Conservation (phyloP, 92 coral and sea anemone genomes). For the Heteractis magnifica region DNA sequence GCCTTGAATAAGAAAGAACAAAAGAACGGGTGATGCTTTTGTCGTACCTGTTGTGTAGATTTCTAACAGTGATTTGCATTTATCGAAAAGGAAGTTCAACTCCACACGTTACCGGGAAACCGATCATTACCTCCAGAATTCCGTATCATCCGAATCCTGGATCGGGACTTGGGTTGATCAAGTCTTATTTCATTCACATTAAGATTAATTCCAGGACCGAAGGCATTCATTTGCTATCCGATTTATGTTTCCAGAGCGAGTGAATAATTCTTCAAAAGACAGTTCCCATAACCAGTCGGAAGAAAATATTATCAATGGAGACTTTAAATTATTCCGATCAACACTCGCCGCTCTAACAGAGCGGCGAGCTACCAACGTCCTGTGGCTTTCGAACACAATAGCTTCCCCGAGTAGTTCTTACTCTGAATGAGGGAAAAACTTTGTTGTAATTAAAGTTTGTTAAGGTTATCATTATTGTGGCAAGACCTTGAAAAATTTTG, state of each 20-base stretch:
- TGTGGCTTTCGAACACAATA: neutral
- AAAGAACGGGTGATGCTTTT: slow-evolving; percentile 58
- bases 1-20: slow-evolving; percentile 55
- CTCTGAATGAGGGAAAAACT: neutral
- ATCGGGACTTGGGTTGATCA: slow-evolving; percentile 12
- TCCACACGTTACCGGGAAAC: slow-evolving; percentile 46
- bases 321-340: slow-evolving; percentile 8
- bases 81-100: slow-evolving; percentile 28
- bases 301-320: slow-evolving; percentile 26
- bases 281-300: slow-evolving; percentile 22
- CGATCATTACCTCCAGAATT: slow-evolving; percentile 29
- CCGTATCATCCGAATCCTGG: slow-evolving; percentile 23
- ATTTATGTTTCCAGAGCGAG: neutral
- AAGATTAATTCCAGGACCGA: neutral
- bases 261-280: neutral
- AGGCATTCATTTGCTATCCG: neutral
- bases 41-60: slow-evolving; percentile 31
- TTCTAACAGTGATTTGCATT: slow-evolving; percentile 4
- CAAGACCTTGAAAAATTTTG: neutral
- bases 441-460: slow-evolving; percentile 1
- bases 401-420: neutral
- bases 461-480: slow-evolving; percentile 1
- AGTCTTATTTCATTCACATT: neutral
- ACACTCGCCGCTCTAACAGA: slow-evolving; percentile 1
- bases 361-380: neutral